These are phyloP conservation scores for Agrochola lota DNA, from an alignment of 2,888 invertebrate genomes.

Conservation along the genomic window DNA sequence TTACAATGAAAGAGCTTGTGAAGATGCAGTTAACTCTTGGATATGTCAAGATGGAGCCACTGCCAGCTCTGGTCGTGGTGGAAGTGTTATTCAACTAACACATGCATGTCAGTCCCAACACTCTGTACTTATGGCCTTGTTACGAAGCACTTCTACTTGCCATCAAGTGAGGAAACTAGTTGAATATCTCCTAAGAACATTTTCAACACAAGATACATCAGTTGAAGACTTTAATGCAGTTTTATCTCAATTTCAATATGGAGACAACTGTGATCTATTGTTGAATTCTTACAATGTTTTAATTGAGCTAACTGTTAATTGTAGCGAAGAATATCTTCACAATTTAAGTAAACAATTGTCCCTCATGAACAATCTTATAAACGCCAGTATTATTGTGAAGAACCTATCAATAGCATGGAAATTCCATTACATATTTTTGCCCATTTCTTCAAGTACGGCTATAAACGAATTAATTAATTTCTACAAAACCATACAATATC, in stretches of 20 bases:
- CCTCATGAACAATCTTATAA: constrained; percentile 80
- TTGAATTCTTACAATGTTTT: constrained; percentile 78
- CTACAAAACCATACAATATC: constrained; percentile 65
- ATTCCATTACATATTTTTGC: constrained; percentile 86
- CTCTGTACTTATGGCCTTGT: constrained; percentile 73
- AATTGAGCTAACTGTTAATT: constrained; percentile 78
- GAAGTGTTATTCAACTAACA: constrained; percentile 76
- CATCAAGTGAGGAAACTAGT: constrained; percentile 79
- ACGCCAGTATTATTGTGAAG: constrained; percentile 80
- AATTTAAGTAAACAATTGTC: constrained; percentile 77
- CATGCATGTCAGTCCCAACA: constrained; percentile 73
- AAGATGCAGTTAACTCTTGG: constrained; percentile 71
- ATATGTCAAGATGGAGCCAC: constrained; percentile 69
- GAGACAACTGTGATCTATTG: constrained; percentile 77
- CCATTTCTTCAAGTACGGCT: constrained; percentile 82
- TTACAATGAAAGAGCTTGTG: constrained; percentile 76
- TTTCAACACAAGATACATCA: constrained; percentile 55
- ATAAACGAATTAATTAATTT: constrained; percentile 82
- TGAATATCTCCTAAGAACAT: constrained; percentile 76
- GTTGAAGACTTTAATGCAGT: constrained; percentile 66
- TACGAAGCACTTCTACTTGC: constrained; percentile 80
- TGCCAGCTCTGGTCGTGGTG: constrained; percentile 76
- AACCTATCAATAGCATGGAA: constrained; percentile 86
- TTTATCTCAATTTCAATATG: constrained; percentile 79
- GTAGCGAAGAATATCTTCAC: constrained; percentile 84